Evolutionary conservation across 2,888 invertebrate species (phyloP).

Genomic region (Ferdinandea cuprea): DNA sequence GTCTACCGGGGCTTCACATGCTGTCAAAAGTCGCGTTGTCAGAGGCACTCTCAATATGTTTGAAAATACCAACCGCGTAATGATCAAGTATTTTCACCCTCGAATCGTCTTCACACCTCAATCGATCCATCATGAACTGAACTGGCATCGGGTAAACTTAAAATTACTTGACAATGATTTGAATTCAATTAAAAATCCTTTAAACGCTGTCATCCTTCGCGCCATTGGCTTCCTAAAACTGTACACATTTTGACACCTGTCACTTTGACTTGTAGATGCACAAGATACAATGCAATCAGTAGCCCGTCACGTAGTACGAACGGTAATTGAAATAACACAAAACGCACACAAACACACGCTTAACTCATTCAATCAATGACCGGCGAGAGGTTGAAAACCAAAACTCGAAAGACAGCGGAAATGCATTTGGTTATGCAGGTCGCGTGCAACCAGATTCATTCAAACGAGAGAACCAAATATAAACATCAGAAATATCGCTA

Average conservation of each 20-base stretch:
- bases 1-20: no score
- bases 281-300: conserved; percentile 67
- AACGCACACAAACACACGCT: conserved; percentile 27
- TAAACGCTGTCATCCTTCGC: conserved; percentile 57
- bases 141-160: conserved; percentile 60
- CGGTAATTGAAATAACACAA: conserved; percentile 70
- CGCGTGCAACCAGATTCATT: conserved; percentile 73
- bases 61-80: no score
- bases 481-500: conserved; percentile 36
- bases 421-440: conserved; percentile 74
- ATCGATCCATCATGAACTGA: conserved; percentile 57
- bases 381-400: conserved; percentile 29
- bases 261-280: conserved; percentile 71
- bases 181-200: conserved; percentile 70
- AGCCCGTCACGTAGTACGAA: conserved; percentile 66
- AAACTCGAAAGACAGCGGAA: conserved; percentile 71
- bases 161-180: conserved; percentile 58
- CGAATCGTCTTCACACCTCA: not conserved
- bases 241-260: conserved; percentile 72
- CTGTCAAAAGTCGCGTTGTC: no score
- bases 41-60: no score
- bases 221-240: conserved; percentile 59
- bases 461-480: conserved; percentile 68
- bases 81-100: not conserved
- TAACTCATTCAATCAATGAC: conserved; percentile 5